phyloP scores from a whole-genome alignment of 1,140 invertebrate species.

The Nephotettix cincticeps region DNA sequence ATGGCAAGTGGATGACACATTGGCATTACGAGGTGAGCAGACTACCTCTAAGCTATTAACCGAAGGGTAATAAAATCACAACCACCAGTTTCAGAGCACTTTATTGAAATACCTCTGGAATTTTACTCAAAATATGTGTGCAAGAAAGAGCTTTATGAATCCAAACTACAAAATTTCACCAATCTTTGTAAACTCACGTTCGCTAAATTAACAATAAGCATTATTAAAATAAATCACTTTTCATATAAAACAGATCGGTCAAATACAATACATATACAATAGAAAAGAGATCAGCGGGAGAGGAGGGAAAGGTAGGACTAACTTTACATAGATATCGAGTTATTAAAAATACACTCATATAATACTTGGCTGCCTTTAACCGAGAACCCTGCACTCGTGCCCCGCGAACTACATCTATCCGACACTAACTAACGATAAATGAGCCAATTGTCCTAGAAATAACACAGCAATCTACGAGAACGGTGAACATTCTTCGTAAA shows the following conservation, averaged over 20 bases:
- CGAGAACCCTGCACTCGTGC: background rate
- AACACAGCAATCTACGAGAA: background rate
- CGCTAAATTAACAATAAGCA: background rate
- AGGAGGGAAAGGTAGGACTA: background rate
- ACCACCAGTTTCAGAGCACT: background rate
- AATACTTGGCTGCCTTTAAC: slow-evolving; percentile 4
- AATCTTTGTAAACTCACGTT: background rate
- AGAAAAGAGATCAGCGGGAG: slow-evolving; percentile 14
- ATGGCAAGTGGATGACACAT: too few relatives aligned
- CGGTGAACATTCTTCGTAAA: background rate
- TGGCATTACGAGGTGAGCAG: too few relatives aligned
- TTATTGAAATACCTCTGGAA: background rate
- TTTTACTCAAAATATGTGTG: background rate
- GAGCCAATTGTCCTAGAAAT: background rate
- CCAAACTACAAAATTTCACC: background rate
- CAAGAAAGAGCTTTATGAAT: background rate
- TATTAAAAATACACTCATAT: slow-evolving; percentile 16
- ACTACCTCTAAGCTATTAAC: too few relatives aligned
- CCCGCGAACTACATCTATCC: background rate
- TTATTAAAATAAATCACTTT: slow-evolving; percentile 22
- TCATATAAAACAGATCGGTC: slow-evolving; percentile 11
- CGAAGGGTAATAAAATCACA: background rate
- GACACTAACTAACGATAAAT: slow-evolving; percentile 7
- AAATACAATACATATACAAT: slow-evolving; percentile 18
- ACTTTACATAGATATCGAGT: slow-evolving; percentile 20